A percentile compares a stretch with the other conserved stretches of the same genome.
These are phyloP conservation scores for Channa striata DNA, from an alignment of 2,797 vertebrate genomes.

Conservation along the genomic window DNA sequence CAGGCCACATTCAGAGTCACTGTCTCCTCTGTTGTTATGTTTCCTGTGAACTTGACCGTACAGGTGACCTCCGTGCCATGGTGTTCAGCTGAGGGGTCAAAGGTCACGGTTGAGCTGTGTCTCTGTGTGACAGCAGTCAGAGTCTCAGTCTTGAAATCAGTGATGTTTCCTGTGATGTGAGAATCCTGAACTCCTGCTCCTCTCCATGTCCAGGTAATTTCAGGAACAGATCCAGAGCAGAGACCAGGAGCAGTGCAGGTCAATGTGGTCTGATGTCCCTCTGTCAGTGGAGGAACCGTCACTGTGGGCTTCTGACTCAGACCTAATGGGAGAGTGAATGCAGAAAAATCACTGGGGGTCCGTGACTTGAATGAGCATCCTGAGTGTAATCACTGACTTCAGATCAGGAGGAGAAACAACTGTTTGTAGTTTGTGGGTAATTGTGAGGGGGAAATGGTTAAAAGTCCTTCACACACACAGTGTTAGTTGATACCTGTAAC, in stretches of 20 bases:
- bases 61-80: conserved; percentile 46
- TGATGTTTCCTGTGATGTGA: conserved; percentile 9
- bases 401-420: no score
- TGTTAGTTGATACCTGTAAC: conserved; percentile 45
- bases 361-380: no score
- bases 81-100: conserved; percentile 41
- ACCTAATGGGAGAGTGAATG: conserved; percentile 18
- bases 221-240: conserved; percentile 47
- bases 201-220: conserved; percentile 61
- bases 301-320: conserved; percentile 48
- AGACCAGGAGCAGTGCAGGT: conserved; percentile 69
- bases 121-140: not conserved
- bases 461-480: no score
- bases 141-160: not conserved
- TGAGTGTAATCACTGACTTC: no score
- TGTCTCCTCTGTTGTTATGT: conserved; percentile 15
- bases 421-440: no score
- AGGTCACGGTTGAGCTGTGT: conserved; percentile 53
- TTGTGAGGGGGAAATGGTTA: no score
- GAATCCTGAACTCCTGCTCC: not conserved
- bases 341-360: no score
- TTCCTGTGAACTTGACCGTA: conserved; percentile 28
- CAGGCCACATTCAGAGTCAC: conserved; percentile 42
- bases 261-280: conserved; percentile 48
- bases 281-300: conserved; percentile 48